A percentile compares a stretch with the other conserved stretches of the same genome.
These are phyloP conservation scores for Eleginops maclovinus DNA, from an alignment of 2,113 vertebrate genomes.

Conservation along the genomic window DNA sequence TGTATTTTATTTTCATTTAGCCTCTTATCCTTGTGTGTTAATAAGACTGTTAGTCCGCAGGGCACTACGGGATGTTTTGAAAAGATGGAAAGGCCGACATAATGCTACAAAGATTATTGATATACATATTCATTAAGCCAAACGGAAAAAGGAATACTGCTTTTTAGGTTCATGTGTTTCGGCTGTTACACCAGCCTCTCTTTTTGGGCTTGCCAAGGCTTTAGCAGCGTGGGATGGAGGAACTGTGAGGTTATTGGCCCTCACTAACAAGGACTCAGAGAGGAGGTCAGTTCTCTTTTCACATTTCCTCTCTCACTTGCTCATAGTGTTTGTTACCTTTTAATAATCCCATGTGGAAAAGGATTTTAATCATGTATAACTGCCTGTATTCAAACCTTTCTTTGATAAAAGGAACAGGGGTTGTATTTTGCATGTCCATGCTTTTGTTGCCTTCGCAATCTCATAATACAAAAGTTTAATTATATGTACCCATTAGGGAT, in stretches of 20 bases:
- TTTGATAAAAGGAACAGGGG: conserved; percentile 41
- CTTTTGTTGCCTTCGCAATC: conserved; percentile 46
- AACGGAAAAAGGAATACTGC: conserved; percentile 4
- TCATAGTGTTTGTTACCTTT: conserved; percentile 48
- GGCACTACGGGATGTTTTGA: conserved; percentile 50
- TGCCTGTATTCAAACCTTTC: conserved; percentile 49
- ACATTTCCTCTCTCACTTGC: not conserved
- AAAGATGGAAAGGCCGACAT: conserved; percentile 46
- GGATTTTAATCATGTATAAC: conserved; percentile 64
- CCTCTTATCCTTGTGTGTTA: conserved; percentile 61
- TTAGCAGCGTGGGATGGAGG: conserved; percentile 52
- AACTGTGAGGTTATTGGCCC: conserved; percentile 46
- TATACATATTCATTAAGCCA: conserved; percentile 51
- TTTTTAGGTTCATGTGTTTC: conserved; percentile 24
- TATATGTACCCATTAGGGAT: conserved; percentile 16
- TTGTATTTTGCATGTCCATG: conserved; percentile 55
- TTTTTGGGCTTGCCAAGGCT: conserved; percentile 45
- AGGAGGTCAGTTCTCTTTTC: conserved; percentile 41
- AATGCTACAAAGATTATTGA: conserved; percentile 40
- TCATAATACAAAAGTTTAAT: conserved; percentile 5
- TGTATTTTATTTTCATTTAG: conserved; percentile 62
- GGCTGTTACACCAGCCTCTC: conserved; percentile 19
- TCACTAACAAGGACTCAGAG: conserved; percentile 55
- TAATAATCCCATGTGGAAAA: conserved; percentile 51
- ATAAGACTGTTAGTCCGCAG: conserved; percentile 49